Conservation (phyloP, 2,888 invertebrate species). For the Buathra laborator region DNA sequence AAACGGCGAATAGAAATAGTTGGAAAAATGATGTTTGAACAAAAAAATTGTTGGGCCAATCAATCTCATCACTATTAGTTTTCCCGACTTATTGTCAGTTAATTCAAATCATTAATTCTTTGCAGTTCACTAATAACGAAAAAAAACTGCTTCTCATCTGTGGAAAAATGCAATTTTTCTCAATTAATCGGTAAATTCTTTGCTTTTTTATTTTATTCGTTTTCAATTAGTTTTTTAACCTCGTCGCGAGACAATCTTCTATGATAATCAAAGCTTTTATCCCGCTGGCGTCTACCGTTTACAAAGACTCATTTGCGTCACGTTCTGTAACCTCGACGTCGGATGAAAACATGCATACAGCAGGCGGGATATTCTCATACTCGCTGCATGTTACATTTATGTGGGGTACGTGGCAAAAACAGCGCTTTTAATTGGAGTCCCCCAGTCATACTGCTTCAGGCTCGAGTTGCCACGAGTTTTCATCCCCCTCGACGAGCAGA, state of each 20-base stretch:
- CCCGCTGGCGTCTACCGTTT: neutral
- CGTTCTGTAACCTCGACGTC: neutral
- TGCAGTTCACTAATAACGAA: too few species aligned
- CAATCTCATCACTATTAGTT: too few species aligned
- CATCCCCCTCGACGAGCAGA: constrained; percentile 56
- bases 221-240: constrained; percentile 28
- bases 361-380: neutral
- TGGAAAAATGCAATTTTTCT: too few species aligned
- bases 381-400: neutral
- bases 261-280: neutral
- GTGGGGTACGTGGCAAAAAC: neutral
- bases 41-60: too few species aligned
- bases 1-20: too few species aligned
- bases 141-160: too few species aligned
- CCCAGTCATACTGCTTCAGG: constrained; percentile 27
- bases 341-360: neutral
- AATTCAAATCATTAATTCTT: too few species aligned
- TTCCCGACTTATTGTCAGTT: too few species aligned
- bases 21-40: too few species aligned
- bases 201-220: constrained; percentile 5
- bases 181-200: too few species aligned
- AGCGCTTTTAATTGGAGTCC: constrained; percentile 27
- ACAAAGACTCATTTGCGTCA: neutral
- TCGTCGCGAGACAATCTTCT: neutral
- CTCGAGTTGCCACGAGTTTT: constrained; percentile 68